Conservation (phyloP, 2,888 invertebrate genomes). For the Gortyna flavago region DNA sequence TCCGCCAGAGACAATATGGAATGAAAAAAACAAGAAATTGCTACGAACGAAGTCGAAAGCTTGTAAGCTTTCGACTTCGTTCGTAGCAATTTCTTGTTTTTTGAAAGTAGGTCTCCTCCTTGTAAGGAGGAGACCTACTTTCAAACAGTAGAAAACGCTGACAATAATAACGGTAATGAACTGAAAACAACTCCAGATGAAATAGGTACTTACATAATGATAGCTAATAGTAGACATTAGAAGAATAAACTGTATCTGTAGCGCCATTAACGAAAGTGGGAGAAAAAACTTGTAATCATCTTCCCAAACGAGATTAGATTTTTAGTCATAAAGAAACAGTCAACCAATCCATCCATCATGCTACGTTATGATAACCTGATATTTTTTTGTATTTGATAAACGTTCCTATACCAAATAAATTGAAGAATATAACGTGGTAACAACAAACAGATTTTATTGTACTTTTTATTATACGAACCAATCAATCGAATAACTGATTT, state of each 20-base stretch:
- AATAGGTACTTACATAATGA: not conserved
- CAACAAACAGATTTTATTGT: slow-evolving; percentile 33
- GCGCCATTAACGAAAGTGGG: not conserved
- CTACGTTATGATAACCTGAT: not conserved
- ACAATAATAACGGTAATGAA: not conserved
- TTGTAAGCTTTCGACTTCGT: too few relatives aligned
- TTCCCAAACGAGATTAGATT: not conserved
- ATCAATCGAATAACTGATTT: slow-evolving; percentile 27
- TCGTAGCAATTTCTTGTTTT: too few relatives aligned
- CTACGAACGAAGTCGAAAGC: not conserved
- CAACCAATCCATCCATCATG: not conserved
- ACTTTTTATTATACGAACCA: slow-evolving; percentile 25
- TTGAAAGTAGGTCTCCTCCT: too few relatives aligned
- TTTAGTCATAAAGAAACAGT: not conserved
- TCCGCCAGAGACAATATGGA: not conserved
- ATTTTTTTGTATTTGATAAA: too few relatives aligned
- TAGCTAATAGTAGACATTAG: not conserved
- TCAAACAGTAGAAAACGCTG: not conserved
- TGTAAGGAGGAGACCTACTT: not conserved
- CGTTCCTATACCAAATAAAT: too few relatives aligned
- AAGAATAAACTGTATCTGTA: not conserved
- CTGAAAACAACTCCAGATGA: not conserved
- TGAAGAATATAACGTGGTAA: slow-evolving; percentile 7
- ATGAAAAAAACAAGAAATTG: not conserved
- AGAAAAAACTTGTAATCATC: not conserved